These are phyloP conservation scores for Auanema freiburgensis DNA, from an alignment of 2,888 invertebrate species.

Conservation along the genomic window DNA sequence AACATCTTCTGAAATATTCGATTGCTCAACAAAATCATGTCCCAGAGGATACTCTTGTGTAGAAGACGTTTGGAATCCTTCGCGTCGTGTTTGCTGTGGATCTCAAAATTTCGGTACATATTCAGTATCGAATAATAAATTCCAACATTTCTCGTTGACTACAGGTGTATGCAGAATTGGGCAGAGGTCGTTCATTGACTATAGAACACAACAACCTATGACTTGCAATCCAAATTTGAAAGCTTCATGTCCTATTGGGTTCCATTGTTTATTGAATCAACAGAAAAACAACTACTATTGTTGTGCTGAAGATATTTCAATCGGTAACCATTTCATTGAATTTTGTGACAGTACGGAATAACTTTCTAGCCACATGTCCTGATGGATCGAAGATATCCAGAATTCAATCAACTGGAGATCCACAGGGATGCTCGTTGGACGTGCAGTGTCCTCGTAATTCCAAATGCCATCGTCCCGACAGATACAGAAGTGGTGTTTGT, in stretches of 20 bases:
- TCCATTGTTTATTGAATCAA: slow-evolving; percentile 46
- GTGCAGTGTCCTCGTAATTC: slow-evolving; percentile 41
- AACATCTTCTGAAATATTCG: slow-evolving; percentile 43
- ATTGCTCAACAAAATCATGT: slow-evolving; percentile 48
- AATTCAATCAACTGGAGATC: slow-evolving; percentile 34
- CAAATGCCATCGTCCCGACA: slow-evolving; percentile 30
- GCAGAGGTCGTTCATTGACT: slow-evolving; percentile 48
- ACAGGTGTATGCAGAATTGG: slow-evolving; percentile 49
- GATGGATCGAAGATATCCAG: slow-evolving; percentile 28
- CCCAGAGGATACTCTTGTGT: slow-evolving; percentile 49
- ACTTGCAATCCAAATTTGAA: slow-evolving; percentile 40
- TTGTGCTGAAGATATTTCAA: slow-evolving; percentile 38
- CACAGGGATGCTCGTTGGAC: slow-evolving; percentile 34
- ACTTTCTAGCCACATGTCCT: slow-evolving; percentile 34
- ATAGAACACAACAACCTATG: slow-evolving; percentile 44
- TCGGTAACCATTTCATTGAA: slow-evolving; percentile 3
- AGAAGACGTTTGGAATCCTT: slow-evolving; percentile 40
- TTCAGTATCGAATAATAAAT: too few relatives aligned
- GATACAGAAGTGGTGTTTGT: slow-evolving; percentile 37
- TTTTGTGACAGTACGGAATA: too few relatives aligned
- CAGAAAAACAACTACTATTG: slow-evolving; percentile 49
- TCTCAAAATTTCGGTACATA: slow-evolving; percentile 35
- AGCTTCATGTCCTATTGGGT: slow-evolving; percentile 45
- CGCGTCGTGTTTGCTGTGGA: slow-evolving; percentile 51
- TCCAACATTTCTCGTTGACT: slow-evolving; percentile 8